Conservation (phyloP, 2,113 vertebrate genomes). For the Nibea albiflora region DNA sequence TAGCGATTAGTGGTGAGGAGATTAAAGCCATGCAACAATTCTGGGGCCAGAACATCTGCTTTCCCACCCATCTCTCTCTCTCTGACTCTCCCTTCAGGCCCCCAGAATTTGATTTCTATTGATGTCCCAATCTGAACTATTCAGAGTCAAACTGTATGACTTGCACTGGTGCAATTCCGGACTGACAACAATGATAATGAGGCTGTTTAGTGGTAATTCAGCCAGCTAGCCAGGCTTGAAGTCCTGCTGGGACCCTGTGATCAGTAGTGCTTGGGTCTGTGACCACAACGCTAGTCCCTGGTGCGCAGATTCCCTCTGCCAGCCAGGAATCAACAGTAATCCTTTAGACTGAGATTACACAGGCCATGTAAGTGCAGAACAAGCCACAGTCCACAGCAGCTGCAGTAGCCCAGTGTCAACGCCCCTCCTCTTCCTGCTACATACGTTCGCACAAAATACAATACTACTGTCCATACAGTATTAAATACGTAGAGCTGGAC, state of each 20-base stretch:
- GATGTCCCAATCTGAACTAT: conserved; percentile 51
- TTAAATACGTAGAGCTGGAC: not conserved
- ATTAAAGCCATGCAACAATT: conserved; percentile 82
- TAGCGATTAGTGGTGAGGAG: conserved; percentile 82
- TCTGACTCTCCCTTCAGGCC: conserved; percentile 39
- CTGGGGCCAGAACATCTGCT: conserved; percentile 82
- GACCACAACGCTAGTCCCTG: conserved; percentile 72
- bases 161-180: conserved; percentile 37
- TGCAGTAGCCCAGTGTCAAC: conserved; percentile 55
- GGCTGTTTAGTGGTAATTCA: conserved; percentile 48
- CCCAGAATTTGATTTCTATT: conserved; percentile 60
- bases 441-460: conserved; percentile 38
- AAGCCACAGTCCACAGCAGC: conserved; percentile 71
- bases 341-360: conserved; percentile 83
- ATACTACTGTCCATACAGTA: not conserved
- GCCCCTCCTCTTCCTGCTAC: conserved; percentile 36
- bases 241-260: conserved; percentile 65
- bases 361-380: conserved; percentile 77
- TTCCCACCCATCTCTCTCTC: conserved; percentile 65
- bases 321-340: conserved; percentile 83
- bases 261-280: conserved; percentile 69
- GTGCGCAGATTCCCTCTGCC: conserved; percentile 77
- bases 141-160: conserved; percentile 39
- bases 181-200: conserved; percentile 48
- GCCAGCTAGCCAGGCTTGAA: conserved; percentile 39